Conservation (phyloP, 2,797 vertebrate species). For the Acridotheres tristis region DNA sequence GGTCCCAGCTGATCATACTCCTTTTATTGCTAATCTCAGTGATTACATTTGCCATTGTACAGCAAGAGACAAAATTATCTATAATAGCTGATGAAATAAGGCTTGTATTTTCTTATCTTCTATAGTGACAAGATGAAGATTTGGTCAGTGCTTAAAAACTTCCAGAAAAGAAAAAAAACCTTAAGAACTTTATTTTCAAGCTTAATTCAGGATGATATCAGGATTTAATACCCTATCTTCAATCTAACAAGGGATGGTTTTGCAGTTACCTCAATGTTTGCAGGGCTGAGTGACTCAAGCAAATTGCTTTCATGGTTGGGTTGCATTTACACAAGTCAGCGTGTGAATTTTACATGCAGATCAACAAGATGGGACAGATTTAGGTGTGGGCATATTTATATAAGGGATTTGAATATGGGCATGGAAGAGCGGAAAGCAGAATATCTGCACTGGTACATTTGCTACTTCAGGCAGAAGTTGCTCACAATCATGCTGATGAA, state of each 20-base stretch:
- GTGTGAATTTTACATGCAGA: conserved; percentile 75
- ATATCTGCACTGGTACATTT: not conserved
- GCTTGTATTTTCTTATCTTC: conserved; percentile 18
- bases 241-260: conserved; percentile 57
- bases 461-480: conserved; percentile 40
- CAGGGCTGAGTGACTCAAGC: conserved; percentile 73
- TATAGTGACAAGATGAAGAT: not conserved
- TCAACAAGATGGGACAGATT: conserved; percentile 76
- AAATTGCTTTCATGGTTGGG: conserved; percentile 67
- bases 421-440: conserved; percentile 35
- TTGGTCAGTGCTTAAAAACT: not conserved
- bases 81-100: conserved; percentile 5
- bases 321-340: conserved; percentile 68
- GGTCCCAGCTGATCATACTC: not conserved
- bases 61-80: conserved; percentile 1
- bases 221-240: conserved; percentile 54
- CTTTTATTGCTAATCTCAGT: not conserved
- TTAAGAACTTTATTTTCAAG: conserved; percentile 9
- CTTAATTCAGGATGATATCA: conserved; percentile 43
- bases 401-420: conserved; percentile 60
- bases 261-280: conserved; percentile 67
- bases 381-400: conserved; percentile 73
- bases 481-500: conserved; percentile 33
- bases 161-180: conserved; percentile 16
- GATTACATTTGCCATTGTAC: not conserved